Evolutionary conservation across 2,888 invertebrate species (phyloP).

Genomic region (Bombylius discolor): DNA sequence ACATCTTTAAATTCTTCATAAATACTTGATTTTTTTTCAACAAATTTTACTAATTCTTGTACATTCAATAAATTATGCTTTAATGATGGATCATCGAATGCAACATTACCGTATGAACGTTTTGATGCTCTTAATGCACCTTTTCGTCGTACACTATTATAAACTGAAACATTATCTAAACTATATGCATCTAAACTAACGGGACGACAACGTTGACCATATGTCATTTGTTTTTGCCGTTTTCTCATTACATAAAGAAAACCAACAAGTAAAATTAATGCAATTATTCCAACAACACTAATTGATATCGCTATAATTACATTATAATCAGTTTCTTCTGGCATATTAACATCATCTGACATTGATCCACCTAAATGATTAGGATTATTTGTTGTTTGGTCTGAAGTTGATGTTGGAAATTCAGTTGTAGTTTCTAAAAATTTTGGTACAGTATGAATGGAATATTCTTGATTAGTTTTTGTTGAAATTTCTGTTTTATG

Average conservation of each 20-base stretch:
- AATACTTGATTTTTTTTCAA: constrained; percentile 55
- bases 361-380: not conserved
- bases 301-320: constrained; percentile 71
- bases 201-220: constrained; percentile 76
- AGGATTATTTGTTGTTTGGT: not conserved
- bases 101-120: constrained; percentile 79
- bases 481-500: not conserved
- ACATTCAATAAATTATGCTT: constrained; percentile 61
- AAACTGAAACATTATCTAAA: constrained; percentile 76
- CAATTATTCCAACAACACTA: constrained; percentile 65
- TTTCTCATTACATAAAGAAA: constrained; percentile 67
- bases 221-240: constrained; percentile 65
- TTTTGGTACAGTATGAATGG: not conserved
- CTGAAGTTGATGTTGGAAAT: not conserved
- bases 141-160: constrained; percentile 64
- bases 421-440: not conserved
- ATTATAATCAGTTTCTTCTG: constrained; percentile 42
- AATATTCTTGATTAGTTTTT: not conserved
- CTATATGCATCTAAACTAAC: constrained; percentile 82
- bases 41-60: constrained; percentile 61
- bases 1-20: constrained; percentile 71
- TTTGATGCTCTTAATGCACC: constrained; percentile 64
- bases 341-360: not conserved
- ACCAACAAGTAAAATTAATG: constrained; percentile 61
- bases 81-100: constrained; percentile 73